Evolutionary conservation across 2,113 vertebrate genomes (phyloP), one percentile per base, ranked within the genome.

Genomic region (Ophthalmolycus amberensis): DNA sequence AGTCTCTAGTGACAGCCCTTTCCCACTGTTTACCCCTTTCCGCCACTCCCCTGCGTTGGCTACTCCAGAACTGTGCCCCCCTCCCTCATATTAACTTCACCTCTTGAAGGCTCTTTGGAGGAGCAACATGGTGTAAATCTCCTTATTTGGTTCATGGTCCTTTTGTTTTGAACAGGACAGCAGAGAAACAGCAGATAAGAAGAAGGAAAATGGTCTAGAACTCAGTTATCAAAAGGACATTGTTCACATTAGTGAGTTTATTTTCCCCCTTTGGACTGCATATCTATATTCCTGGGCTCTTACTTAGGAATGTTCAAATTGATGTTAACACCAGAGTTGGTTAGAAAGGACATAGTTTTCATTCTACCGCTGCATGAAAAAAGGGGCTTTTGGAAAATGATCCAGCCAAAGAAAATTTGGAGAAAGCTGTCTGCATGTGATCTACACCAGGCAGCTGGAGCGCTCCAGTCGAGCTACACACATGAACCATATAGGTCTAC

Each of bases 121-220:
- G 89, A 93, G 92, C 89, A 88, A 90, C 91, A 84, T 92, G 93
- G 92, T 94, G 87, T 79, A 79, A 70, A 66, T 89, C 73, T 93
- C 97, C 96, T 96, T 98, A 96, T 98, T 97, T 97, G 97, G 96
- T 84, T 91, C 79, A 90, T 68, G 90, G 72, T 59, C 60, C 63
- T 73, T 64, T 64, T 75, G 63, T 77, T 84, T 66, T 48, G 76
- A 15, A 54, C n/a, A 59, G 42, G 62, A 22, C 63, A 29, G 44
- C 56, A 67, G 62, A 80, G 32, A 12, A 84, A 80, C 16, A 66
- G 9, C 66, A 71, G 69, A 79, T 74, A 79, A 87, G 71, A 79
- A 54, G 87, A 81, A 90, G 29, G 34, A 81, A 80, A 89, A 88
- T 67, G 20, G 85, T 56, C 75, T 3, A 84, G 1, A 91, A 32